A percentile compares a stretch with the other conserved stretches of the same genome.
Evolutionary conservation across 2,113 vertebrate species (phyloP).

Genomic region (Chloebia gouldiae): DNA sequence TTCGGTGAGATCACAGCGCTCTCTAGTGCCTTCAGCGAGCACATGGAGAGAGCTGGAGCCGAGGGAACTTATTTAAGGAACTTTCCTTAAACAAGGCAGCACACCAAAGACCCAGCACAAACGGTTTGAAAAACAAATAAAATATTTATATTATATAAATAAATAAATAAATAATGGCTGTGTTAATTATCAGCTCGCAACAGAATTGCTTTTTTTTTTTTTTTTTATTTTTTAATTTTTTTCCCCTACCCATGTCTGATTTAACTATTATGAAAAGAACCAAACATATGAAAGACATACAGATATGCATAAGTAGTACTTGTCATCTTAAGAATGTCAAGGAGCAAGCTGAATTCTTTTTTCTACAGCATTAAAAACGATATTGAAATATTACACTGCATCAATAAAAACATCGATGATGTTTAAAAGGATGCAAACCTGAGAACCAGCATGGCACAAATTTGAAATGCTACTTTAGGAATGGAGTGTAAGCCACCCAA

Average conservation of each 20-base stretch:
- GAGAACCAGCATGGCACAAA: not conserved
- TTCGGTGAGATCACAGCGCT: constrained; percentile 66
- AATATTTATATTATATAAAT: not conserved
- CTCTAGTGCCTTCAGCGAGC: constrained; percentile 61
- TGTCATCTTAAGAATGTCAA: not conserved
- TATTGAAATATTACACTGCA: not conserved
- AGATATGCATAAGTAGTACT: not conserved
- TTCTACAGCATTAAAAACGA: not conserved
- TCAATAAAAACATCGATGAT: not conserved
- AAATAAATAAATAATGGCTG: not conserved
- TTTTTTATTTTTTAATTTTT: not conserved
- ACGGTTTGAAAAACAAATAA: not conserved
- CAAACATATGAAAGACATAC: not conserved
- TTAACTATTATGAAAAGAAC: not conserved
- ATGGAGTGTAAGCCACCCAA: not conserved
- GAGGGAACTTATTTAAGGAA: too few relatives aligned
- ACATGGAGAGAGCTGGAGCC: not conserved
- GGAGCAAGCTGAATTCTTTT: not conserved
- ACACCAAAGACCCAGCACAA: fast-evolving
- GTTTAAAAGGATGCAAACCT: not conserved
- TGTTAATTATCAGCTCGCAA: not conserved
- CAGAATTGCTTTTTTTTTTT: not conserved
- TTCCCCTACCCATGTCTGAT: not conserved
- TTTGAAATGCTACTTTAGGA: not conserved
- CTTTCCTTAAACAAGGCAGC: not conserved